Evolutionary conservation across 2,888 invertebrate genomes (phyloP).

Genomic region (Asteroscopus sphinx): DNA sequence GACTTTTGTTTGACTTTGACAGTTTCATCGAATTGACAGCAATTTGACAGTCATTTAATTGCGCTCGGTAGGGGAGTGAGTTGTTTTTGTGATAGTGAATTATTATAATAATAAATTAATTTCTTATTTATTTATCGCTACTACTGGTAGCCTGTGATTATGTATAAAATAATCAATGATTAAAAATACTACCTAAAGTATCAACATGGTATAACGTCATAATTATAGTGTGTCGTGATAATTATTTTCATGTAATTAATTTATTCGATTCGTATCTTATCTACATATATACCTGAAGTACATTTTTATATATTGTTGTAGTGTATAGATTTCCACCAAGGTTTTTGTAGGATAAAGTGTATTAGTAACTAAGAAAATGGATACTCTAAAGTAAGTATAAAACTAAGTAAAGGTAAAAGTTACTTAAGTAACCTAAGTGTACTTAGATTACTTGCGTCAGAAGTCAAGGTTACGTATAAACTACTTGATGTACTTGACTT

Average conservation of each 20-base stretch:
- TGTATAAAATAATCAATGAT: conserved; percentile 1
- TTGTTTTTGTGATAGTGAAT: conserved; percentile 11
- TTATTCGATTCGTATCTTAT: conserved; percentile 63
- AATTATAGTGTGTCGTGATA: conserved; percentile 8
- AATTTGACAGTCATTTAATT: conserved; percentile 32
- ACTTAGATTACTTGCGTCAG: conserved; percentile 50
- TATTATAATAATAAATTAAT: conserved; percentile 25
- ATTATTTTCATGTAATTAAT: conserved; percentile 20
- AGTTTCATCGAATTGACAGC: no score
- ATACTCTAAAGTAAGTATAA: conserved; percentile 71
- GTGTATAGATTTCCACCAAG: conserved; percentile 37
- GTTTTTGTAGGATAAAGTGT: conserved; percentile 24
- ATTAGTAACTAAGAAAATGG: conserved; percentile 62
- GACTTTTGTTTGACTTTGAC: conserved; percentile 5
- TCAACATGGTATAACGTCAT: conserved; percentile 23
- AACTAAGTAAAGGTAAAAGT: not conserved
- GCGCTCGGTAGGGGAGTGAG: conserved; percentile 22
- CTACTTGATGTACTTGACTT: conserved; percentile 28
- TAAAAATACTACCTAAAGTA: not conserved
- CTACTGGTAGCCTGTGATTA: conserved; percentile 1
- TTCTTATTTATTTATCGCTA: conserved; percentile 4
- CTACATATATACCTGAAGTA: conserved; percentile 56
- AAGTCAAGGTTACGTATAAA: conserved; percentile 70
- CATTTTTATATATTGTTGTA: conserved; percentile 49
- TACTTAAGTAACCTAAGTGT: conserved; percentile 14